These are phyloP conservation scores for Metallyticus violacea DNA, from an alignment of 2,888 invertebrate species.

Conservation along the genomic window DNA sequence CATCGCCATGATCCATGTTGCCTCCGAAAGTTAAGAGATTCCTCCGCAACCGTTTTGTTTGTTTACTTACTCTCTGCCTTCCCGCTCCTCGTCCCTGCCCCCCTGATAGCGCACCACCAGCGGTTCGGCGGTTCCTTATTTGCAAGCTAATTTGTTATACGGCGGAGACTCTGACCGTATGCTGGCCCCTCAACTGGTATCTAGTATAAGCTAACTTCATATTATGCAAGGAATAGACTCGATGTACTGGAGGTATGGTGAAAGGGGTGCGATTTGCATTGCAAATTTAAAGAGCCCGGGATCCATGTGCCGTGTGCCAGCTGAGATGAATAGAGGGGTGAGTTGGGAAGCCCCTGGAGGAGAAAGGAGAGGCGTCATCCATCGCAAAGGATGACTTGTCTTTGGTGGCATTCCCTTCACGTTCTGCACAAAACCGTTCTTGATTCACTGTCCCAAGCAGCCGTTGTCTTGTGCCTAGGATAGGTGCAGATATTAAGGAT, in stretches of 20 bases:
- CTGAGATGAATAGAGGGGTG: neutral
- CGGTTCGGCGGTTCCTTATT: constrained; percentile 8
- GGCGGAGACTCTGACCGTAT: neutral
- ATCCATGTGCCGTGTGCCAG: neutral
- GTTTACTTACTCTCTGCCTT: neutral
- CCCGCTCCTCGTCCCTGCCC: no score
- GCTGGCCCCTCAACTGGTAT: constrained; percentile 9
- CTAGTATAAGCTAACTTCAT: constrained; percentile 17
- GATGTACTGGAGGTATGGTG: constrained; percentile 2
- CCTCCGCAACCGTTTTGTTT: neutral
- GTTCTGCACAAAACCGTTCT: neutral
- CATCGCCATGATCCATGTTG: no score
- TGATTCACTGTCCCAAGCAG: neutral
- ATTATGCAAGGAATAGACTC: constrained; percentile 17
- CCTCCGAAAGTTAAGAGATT: neutral
- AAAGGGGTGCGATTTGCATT: neutral
- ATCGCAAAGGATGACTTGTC: neutral
- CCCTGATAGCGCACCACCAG: no score
- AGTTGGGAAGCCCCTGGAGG: no score
- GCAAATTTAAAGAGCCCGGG: constrained; percentile 14
- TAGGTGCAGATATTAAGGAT: neutral
- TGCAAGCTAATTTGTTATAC: constrained; percentile 20
- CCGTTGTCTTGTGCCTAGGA: neutral
- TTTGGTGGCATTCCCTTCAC: neutral
- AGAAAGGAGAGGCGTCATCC: neutral